A percentile compares a stretch with the other conserved stretches of the same genome.
Evolutionary conservation across 1,140 invertebrate genomes (phyloP).

Genomic region (Cydia strobilella): DNA sequence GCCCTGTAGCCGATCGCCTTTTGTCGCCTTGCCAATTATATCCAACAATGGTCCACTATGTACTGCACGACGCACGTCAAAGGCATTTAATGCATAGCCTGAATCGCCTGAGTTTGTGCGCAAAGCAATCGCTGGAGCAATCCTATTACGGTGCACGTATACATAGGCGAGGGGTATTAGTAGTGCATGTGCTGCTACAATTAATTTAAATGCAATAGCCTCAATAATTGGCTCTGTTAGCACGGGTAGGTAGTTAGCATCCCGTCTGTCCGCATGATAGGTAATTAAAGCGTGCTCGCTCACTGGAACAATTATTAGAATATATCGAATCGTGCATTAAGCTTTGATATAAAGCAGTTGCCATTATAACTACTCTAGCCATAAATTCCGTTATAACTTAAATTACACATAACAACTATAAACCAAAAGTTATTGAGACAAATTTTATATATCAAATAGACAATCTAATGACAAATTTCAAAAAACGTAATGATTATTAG

Average conservation of each 20-base stretch:
- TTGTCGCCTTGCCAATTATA: slow-evolving; percentile 28
- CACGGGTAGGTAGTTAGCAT: slow-evolving; percentile 30
- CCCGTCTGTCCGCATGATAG: slow-evolving; percentile 26
- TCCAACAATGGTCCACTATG: slow-evolving; percentile 31
- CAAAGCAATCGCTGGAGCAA: slow-evolving; percentile 49
- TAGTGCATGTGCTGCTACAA: slow-evolving; percentile 51
- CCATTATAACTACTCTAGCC: no score
- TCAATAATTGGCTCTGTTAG: slow-evolving; percentile 52
- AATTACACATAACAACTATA: no score
- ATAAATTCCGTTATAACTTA: no score
- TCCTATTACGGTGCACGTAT: slow-evolving; percentile 46
- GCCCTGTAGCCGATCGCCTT: neutral
- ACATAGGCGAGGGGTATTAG: slow-evolving; percentile 41
- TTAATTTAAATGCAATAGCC: slow-evolving; percentile 67
- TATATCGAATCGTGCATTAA: slow-evolving; percentile 27
- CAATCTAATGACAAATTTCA: no score
- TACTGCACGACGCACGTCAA: slow-evolving; percentile 41
- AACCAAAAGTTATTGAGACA: no score
- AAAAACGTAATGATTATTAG: no score
- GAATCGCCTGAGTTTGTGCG: slow-evolving; percentile 47
- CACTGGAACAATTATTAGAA: slow-evolving; percentile 25
- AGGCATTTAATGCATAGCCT: slow-evolving; percentile 44
- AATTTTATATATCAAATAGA: no score
- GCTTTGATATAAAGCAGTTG: neutral
- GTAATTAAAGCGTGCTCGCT: slow-evolving; percentile 12